Conservation (phyloP, 2,797 vertebrate genomes). For the Sebastes nivosus region DNA sequence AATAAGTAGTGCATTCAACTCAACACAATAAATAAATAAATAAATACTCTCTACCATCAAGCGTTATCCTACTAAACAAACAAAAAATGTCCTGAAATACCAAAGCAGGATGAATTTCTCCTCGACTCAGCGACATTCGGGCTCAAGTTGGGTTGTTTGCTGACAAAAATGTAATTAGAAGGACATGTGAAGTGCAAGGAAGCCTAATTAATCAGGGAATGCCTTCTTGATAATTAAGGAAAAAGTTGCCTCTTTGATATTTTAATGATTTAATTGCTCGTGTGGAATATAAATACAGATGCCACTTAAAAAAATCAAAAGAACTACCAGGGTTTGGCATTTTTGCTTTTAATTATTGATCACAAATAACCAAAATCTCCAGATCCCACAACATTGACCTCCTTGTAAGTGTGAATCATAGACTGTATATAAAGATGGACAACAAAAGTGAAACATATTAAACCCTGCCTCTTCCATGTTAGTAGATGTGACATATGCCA, state of each 20-base stretch:
- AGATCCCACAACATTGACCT: neutral
- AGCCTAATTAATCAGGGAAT: constrained; percentile 26
- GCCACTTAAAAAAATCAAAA: neutral
- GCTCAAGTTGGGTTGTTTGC: neutral
- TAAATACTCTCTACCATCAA: neutral
- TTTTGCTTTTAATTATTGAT: neutral
- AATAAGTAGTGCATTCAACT: too few species aligned
- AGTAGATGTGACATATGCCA: too few species aligned
- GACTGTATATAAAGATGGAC: neutral
- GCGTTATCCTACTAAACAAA: neutral
- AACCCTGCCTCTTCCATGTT: too few species aligned
- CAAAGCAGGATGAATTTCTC: neutral
- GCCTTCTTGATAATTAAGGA: constrained; percentile 18
- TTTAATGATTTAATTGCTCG: constrained; percentile 17
- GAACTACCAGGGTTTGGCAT: neutral
- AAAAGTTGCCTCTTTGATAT: constrained; percentile 5
- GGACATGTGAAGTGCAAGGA: constrained; percentile 12
- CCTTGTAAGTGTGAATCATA: neutral
- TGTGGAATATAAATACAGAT: constrained; percentile 21
- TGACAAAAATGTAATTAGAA: constrained; percentile 16
- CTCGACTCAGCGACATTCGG: neutral
- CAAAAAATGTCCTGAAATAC: neutral
- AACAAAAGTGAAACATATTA: too few species aligned
- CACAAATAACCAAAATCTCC: neutral
- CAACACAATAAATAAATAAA: too few species aligned